A percentile compares a stretch with the other conserved stretches of the same genome.
Evolutionary conservation across 2,113 vertebrate species (phyloP).

Genomic region (Cettia cetti): DNA sequence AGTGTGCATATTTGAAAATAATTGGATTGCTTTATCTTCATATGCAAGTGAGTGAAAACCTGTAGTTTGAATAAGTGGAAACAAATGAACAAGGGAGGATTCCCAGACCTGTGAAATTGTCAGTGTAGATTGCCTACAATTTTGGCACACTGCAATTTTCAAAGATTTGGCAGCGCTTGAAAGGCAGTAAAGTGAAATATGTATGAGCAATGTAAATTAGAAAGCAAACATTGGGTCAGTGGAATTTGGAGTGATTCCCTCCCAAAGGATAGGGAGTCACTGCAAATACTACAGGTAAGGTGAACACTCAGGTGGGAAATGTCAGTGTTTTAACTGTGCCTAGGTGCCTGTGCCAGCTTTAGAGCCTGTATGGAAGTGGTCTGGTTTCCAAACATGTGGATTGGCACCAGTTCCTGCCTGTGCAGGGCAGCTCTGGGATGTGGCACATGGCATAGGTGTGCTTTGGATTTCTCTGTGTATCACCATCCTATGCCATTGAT

Average conservation of each 20-base stretch:
- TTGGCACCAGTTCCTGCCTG: background rate
- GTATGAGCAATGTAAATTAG: background rate
- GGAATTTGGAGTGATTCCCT: background rate
- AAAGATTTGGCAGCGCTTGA: background rate
- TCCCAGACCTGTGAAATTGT: conserved; percentile 1
- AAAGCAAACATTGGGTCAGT: background rate
- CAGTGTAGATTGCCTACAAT: background rate
- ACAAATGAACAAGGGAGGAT: background rate
- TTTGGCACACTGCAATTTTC: conserved; percentile 10
- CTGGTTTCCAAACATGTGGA: background rate
- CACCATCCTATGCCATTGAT: background rate
- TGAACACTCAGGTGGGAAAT: background rate
- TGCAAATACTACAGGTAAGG: background rate
- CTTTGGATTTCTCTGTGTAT: background rate
- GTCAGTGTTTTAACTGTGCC: background rate
- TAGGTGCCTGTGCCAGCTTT: background rate
- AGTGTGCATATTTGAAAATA: background rate
- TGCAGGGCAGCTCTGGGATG: background rate
- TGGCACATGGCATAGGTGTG: accelerated
- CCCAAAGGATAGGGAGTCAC: background rate
- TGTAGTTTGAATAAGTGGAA: background rate
- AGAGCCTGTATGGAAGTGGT: background rate
- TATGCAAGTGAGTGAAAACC: background rate
- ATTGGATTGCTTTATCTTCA: background rate
- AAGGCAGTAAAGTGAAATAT: background rate